phyloP scores from a whole-genome alignment of 2,113 vertebrate genomes.

The Baryphthengus martii region DNA sequence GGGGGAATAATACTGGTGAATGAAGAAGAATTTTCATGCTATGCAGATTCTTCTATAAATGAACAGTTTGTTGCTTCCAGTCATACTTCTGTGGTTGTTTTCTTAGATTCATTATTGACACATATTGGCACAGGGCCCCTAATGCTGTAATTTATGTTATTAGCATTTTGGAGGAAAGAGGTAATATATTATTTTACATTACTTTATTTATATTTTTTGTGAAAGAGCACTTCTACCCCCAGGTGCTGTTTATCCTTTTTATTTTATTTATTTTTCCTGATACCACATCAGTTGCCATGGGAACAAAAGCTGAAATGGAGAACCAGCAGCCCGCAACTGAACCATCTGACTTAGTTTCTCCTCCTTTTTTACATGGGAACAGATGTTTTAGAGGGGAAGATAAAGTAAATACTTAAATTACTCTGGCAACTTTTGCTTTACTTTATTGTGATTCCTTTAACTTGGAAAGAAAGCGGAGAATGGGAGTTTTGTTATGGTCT shows the following conservation, averaged over 20 bases:
- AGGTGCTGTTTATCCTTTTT: background rate
- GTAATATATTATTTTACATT: background rate
- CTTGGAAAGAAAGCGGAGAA: background rate
- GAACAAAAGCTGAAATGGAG: conserved; percentile 18
- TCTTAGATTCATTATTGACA: background rate
- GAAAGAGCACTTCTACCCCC: background rate
- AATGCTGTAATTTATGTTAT: background rate
- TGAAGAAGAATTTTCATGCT: background rate
- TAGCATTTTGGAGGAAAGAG: background rate
- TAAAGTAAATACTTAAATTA: background rate
- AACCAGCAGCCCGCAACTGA: background rate
- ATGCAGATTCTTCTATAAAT: background rate
- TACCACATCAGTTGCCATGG: conserved; percentile 40
- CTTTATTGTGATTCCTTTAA: background rate
- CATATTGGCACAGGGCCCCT: background rate
- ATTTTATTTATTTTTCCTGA: conserved; percentile 39
- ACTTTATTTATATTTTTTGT: background rate
- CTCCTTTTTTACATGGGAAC: conserved; percentile 22
- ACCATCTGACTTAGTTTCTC: conserved; percentile 17
- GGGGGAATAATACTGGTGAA: background rate
- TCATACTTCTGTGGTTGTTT: background rate
- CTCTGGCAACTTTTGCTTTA: background rate
- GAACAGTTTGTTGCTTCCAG: background rate
- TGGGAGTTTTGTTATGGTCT: background rate
- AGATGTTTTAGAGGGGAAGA: background rate